Evolutionary conservation across 2,113 vertebrate species (phyloP).

Genomic region (Chelonoidis abingdonii): DNA sequence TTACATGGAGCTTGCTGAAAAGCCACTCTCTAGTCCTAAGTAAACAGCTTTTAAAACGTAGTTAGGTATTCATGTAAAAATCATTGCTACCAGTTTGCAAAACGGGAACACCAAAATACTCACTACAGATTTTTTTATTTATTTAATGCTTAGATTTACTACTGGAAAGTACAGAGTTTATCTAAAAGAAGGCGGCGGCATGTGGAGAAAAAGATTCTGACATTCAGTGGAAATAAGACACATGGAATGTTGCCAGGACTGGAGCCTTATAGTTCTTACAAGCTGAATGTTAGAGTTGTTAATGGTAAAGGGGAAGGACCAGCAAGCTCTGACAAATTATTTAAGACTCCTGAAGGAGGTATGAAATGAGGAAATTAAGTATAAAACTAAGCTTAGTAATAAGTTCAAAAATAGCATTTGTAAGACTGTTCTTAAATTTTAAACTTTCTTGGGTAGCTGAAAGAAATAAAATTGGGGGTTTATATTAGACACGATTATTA

Average conservation of each 20-base stretch:
- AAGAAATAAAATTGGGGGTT: constrained; percentile 15
- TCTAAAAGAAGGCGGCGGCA: constrained; percentile 87
- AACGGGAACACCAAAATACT: not conserved
- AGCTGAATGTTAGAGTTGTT: constrained; percentile 87
- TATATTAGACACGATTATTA: not conserved
- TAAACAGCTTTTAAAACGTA: not conserved
- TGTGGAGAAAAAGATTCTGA: constrained; percentile 87
- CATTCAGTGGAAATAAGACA: constrained; percentile 89
- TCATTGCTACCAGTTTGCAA: not conserved
- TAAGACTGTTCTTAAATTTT: not conserved
- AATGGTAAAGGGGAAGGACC: constrained; percentile 96
- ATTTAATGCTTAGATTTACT: constrained; percentile 87
- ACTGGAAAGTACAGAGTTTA: constrained; percentile 87
- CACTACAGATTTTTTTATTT: not conserved
- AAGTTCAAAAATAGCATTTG: not conserved
- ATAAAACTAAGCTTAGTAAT: constrained; percentile 1
- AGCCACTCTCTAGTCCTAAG: not conserved
- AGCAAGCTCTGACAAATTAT: constrained; percentile 80
- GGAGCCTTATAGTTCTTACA: constrained; percentile 90
- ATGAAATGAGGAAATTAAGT: constrained; percentile 49
- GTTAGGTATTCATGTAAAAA: not conserved
- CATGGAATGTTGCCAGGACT: constrained; percentile 90
- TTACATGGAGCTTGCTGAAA: not conserved
- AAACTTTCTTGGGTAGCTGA: not conserved
- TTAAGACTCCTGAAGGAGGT: constrained; percentile 96